phyloP scores from a whole-genome alignment of 2,797 vertebrate species.

The Cryptoblepharus egeriae region DNA sequence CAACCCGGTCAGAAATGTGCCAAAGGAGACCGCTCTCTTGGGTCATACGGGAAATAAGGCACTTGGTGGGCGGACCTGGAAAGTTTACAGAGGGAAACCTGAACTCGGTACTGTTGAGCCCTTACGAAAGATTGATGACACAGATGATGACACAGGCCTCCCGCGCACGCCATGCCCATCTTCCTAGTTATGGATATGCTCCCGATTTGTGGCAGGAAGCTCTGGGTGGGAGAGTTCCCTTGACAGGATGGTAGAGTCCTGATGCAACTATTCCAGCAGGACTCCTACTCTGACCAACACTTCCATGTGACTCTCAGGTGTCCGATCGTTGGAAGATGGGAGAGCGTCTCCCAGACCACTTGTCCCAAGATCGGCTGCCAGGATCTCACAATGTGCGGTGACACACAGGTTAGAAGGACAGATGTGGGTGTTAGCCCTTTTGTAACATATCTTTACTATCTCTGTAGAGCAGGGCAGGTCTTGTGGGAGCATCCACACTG shows the following conservation, averaged over 20 bases:
- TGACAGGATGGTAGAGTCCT: too few relatives aligned
- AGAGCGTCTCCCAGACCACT: not conserved
- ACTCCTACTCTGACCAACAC: not conserved
- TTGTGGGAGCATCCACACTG: too few relatives aligned
- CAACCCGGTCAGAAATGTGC: not conserved
- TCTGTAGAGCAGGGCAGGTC: not conserved
- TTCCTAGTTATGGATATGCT: not conserved
- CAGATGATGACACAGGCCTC: too few relatives aligned
- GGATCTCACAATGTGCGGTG: not conserved
- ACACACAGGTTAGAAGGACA: not conserved
- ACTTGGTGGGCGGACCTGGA: slow-evolving; percentile 14
- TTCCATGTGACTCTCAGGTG: not conserved
- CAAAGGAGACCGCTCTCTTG: too few relatives aligned
- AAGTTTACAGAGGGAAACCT: not conserved
- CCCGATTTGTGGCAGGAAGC: not conserved
- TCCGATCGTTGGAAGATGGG: too few relatives aligned
- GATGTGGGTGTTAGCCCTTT: too few relatives aligned
- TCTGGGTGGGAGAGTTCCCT: not conserved
- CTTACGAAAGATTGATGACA: not conserved
- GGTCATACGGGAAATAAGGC: slow-evolving; percentile 1
- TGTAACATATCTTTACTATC: not conserved
- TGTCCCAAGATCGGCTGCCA: not conserved
- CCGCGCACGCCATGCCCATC: not conserved
- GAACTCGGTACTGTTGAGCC: not conserved
- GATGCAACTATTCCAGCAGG: not conserved